Evolutionary conservation across 2,888 invertebrate genomes (phyloP), one percentile per base, ranked within the genome.

Genomic region (Rhyacophila evoluta): DNA sequence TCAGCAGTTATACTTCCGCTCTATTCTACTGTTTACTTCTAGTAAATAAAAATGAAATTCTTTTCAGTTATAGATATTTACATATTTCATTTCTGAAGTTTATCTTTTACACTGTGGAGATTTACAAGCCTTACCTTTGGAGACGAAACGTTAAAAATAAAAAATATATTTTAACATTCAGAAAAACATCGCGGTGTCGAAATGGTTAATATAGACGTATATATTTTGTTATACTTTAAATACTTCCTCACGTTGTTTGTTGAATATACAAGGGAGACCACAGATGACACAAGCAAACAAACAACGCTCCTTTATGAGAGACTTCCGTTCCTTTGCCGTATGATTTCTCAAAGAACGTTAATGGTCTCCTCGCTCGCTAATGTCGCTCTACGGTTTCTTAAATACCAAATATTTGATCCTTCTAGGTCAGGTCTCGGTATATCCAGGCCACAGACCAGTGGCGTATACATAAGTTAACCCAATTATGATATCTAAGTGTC

Each of bases 381-480:
- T 19, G 55, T 55, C 55, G 38, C n/a, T 6, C 25, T 55, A 55
- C 55, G 19, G 8, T 55, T 55, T 55, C 55, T 55, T 55, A 19
- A 41, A 55, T 12, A 55, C 55, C 55, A 25, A 55, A 55, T 55
- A 19, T 55, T 19, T 55, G 55, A 55, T 55, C 55, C 55, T 55
- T 55, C 55, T 55, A 55, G 55, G 55, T 55, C 55, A 19, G 25
- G 8, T 55, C 55, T 55, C 19, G 55, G 19, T 19, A 19, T 55
- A 55, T 55, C 19, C 25, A 25, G 55, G 55, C 55, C 55, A 55
- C 55, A 15, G 55, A 19, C 8, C 55, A 55, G 15, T 55, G 55
- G 19, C 55, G 55, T 55, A 19, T 19, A 55, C 19, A 55, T 55
- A 19, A 55, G 19, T 55, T 19, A 55, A n/a, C 25, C 55, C 19